These are phyloP conservation scores for Therioaphis trifolii DNA, from an alignment of 2,888 invertebrate genomes.

Conservation along the genomic window DNA sequence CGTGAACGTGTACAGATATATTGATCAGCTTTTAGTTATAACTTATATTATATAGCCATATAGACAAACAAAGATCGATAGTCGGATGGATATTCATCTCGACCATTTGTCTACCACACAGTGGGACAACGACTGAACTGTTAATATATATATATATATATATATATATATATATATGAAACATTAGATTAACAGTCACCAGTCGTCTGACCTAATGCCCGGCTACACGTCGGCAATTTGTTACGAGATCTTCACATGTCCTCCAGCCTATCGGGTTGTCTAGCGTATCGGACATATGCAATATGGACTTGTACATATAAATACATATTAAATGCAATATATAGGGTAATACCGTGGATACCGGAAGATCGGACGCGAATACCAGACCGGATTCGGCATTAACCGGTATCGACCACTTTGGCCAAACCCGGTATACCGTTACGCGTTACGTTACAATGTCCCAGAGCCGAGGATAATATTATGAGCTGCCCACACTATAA, in stretches of 20 bases:
- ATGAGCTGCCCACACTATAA: too few species aligned
- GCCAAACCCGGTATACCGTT: conserved; percentile 37
- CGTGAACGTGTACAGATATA: too few species aligned
- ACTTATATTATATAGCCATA: too few species aligned
- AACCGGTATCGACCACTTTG: conserved; percentile 30
- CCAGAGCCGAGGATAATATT: background rate
- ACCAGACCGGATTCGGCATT: conserved; percentile 24
- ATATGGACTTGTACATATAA: too few species aligned
- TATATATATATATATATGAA: too few species aligned
- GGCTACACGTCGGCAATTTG: conserved; percentile 30
- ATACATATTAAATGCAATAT: too few species aligned
- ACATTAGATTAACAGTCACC: conserved; percentile 32
- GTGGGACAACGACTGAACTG: too few species aligned
- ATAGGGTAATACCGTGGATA: background rate
- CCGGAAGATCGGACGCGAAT: conserved; percentile 49
- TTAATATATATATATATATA: too few species aligned
- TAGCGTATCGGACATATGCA: background rate
- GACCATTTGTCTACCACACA: background rate
- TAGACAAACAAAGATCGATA: too few species aligned
- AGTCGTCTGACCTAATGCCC: conserved; percentile 42
- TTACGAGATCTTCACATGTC: background rate
- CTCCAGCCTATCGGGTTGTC: background rate
- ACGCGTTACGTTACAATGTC: background rate
- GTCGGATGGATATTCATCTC: background rate
- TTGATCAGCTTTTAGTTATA: too few species aligned